These are phyloP conservation scores for Danio tinwini DNA, from an alignment of 2,797 vertebrate genomes.

Conservation along the genomic window DNA sequence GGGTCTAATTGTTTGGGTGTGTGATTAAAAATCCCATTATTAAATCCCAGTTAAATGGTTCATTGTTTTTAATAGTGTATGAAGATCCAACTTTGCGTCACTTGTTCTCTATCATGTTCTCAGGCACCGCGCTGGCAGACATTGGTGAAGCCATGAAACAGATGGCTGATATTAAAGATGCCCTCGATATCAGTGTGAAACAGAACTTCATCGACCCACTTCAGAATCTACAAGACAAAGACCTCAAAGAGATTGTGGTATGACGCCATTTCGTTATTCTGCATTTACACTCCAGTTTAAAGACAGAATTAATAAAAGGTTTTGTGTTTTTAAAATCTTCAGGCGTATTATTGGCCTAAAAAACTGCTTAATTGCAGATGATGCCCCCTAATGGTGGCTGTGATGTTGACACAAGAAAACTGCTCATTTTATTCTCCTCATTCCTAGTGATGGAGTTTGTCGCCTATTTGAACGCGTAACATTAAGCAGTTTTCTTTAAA, in stretches of 20 bases:
- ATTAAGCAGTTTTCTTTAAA: not conserved
- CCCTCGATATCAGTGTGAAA: conserved; percentile 91
- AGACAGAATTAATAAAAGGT: not conserved
- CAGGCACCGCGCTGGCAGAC: conserved; percentile 85
- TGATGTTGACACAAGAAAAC: not conserved
- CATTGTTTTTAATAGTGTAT: not conserved
- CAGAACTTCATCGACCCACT: conserved; percentile 94
- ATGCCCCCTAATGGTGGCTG: not conserved
- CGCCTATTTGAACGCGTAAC: not conserved
- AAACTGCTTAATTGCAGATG: not conserved
- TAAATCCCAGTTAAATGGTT: not conserved
- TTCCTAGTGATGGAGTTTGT: not conserved
- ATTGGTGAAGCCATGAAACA: conserved; percentile 92
- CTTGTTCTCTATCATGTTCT: conserved; percentile 8
- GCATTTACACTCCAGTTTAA: not conserved
- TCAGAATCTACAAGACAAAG: conserved; percentile 92
- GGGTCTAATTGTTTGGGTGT: no score
- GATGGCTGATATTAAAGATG: conserved; percentile 93
- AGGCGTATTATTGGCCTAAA: not conserved
- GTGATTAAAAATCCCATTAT: no score
- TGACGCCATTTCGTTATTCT: not conserved
- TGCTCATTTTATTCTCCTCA: not conserved
- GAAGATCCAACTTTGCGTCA: not conserved
- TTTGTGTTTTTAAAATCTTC: not conserved
- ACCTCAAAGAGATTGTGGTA: conserved; percentile 94